phyloP scores from a whole-genome alignment of 2,888 invertebrate species.

The Cryptus armator region DNA sequence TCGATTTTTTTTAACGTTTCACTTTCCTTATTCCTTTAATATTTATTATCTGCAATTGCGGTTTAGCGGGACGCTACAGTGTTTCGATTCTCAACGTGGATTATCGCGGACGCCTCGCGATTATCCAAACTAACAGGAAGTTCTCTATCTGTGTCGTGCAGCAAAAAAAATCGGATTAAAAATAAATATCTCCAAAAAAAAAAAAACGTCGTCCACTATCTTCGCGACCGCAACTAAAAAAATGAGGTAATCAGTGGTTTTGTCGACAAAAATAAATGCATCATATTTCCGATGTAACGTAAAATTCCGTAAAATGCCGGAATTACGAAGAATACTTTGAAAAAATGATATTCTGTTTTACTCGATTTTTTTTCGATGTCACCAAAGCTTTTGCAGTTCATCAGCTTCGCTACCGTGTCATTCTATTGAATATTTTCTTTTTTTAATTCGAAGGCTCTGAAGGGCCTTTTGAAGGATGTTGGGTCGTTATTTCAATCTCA shows the following conservation, averaged over 20 bases:
- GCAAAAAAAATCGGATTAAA: slow-evolving; percentile 8
- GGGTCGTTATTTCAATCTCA: too few relatives aligned
- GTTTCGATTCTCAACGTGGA: not conserved
- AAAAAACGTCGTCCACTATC: not conserved
- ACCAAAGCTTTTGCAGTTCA: too few relatives aligned
- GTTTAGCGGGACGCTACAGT: not conserved
- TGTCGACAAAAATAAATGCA: not conserved
- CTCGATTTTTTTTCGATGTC: too few relatives aligned
- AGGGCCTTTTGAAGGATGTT: too few relatives aligned
- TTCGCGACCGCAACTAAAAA: not conserved
- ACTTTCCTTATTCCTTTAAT: not conserved
- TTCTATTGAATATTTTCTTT: too few relatives aligned
- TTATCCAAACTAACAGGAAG: slow-evolving; percentile 8
- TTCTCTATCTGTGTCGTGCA: slow-evolving; percentile 20
- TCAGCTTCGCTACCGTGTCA: too few relatives aligned
- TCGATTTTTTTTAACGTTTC: not conserved
- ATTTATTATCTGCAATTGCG: not conserved
- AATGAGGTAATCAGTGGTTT: not conserved
- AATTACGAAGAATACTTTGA: not conserved
- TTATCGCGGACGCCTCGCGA: slow-evolving; percentile 24
- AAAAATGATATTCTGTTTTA: too few relatives aligned
- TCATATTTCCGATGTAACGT: not conserved
- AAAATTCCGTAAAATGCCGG: not conserved
- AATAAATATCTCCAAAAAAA: not conserved
- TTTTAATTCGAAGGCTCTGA: too few relatives aligned